Conservation (phyloP, 2,113 vertebrate species). For the Zapus hudsonius region DNA sequence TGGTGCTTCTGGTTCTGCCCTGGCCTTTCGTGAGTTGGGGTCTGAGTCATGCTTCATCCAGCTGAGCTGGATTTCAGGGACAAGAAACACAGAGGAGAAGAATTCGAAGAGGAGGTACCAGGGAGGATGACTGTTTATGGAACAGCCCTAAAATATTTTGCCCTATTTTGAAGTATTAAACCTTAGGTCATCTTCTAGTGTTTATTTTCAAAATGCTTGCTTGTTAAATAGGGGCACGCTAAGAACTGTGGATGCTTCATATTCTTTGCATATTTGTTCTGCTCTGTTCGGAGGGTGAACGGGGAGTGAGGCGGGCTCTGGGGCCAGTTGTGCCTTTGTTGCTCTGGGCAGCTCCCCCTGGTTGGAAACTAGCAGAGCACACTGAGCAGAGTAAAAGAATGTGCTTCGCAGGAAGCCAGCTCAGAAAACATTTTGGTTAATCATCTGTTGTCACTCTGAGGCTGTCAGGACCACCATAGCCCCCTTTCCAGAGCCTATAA, state of each 20-base stretch:
- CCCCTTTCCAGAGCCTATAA: neutral
- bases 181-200: conserved; percentile 8
- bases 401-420: neutral
- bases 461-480: neutral
- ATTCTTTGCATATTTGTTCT: neutral
- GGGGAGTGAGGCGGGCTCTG: neutral
- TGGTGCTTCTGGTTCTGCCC: neutral
- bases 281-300: neutral
- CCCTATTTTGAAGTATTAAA: conserved; percentile 38
- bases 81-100: neutral
- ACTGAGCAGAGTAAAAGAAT: neutral
- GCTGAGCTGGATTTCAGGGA: neutral
- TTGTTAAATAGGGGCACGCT: neutral
- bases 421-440: neutral
- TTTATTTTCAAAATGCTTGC: conserved; percentile 45
- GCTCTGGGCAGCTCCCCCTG: neutral
- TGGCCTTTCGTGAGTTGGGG: neutral
- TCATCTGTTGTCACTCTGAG: neutral
- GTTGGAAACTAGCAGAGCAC: neutral
- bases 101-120: neutral
- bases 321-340: neutral
- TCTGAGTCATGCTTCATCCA: neutral
- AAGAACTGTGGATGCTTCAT: neutral
- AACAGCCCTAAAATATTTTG: conserved; percentile 15
- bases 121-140: conserved; percentile 20